Conservation (phyloP, 2,797 vertebrate genomes). For the Neosilurus mollespiculum region DNA sequence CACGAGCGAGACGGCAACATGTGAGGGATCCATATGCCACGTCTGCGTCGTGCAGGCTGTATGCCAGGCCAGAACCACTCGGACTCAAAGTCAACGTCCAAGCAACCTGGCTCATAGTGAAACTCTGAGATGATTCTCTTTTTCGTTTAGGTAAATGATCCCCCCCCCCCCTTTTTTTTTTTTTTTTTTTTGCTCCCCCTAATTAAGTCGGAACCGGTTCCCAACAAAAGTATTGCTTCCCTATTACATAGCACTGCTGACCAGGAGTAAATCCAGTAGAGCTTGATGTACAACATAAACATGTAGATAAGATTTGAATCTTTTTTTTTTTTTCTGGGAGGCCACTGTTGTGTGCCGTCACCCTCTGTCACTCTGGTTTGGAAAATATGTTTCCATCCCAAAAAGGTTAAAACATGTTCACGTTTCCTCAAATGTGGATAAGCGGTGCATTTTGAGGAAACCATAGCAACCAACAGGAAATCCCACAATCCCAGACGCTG, state of each 20-base stretch:
- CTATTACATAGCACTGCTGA: no score
- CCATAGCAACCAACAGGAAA: not conserved
- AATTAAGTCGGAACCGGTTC: no score
- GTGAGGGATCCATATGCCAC: constrained; percentile 54
- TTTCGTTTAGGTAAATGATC: not conserved
- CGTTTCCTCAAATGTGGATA: not conserved
- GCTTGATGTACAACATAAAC: no score
- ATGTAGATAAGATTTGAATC: no score
- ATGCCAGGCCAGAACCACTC: not conserved
- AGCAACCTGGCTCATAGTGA: not conserved
- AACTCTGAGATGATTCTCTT: not conserved
- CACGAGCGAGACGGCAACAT: constrained; percentile 58
- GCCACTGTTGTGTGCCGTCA: no score
- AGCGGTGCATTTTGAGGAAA: not conserved
- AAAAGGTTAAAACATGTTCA: not conserved
- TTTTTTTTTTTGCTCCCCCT: no score
- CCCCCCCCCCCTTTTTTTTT: no score
- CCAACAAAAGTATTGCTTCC: no score
- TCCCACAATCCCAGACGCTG: no score
- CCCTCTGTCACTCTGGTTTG: no score
- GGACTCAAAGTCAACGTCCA: not conserved
- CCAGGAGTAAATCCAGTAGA: no score
- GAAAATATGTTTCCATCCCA: not conserved
- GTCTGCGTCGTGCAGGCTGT: constrained; percentile 50
- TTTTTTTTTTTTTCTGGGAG: no score